Evolutionary conservation across 2,113 vertebrate species (phyloP), one percentile per base, ranked within the genome.

Genomic region (Dipodomys merriami): DNA sequence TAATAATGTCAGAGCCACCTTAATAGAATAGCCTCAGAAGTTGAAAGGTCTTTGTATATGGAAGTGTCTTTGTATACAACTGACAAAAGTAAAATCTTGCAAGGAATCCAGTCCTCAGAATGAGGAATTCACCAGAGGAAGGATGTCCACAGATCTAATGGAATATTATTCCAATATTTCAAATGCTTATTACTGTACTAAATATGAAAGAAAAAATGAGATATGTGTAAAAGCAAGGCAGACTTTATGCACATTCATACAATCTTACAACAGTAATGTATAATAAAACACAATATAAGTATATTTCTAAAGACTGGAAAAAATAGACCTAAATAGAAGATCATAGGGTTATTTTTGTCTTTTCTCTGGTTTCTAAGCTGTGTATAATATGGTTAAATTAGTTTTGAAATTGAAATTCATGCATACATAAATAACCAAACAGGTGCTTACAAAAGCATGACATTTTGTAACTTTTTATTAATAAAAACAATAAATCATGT

Each of bases 401-500:
- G 23, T 88, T 91, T 96, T 72, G 80, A 95, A 88, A 57, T 88
- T 92, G 82, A 90, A 94, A 92, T 77, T 92, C 57, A 88, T 90
- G 57, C 76, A 86, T 78, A 90, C 19, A 67, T 62, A 85, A 94
- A 73, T 76, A 91, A 86, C 81, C 53, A 79, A 84, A 90, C 80
- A 44, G 35, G 77, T 88, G n/a, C 53, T 96, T 90, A 91, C 33
- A 73, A 91, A 95, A 88, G 30, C 79, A 87, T 89, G 80, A 11
- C 77, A 27, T 62, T 89, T 83, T 86, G 90, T 90, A 94, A 46
- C 83, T 91, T 96, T 93, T 91, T 65, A 93, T 87, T 93, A 95
- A 93, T 94, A 93, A 89, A 92, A 91, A 86, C 62, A 94, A 96
- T 93, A 91, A 95, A 91, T 92, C 81, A 92, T 29, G 33, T 83